These are phyloP conservation scores for Cassiopea xamachana DNA, from an alignment of 30 jellyfish, hydroid and myxozoan genomes.

Conservation along the genomic window DNA sequence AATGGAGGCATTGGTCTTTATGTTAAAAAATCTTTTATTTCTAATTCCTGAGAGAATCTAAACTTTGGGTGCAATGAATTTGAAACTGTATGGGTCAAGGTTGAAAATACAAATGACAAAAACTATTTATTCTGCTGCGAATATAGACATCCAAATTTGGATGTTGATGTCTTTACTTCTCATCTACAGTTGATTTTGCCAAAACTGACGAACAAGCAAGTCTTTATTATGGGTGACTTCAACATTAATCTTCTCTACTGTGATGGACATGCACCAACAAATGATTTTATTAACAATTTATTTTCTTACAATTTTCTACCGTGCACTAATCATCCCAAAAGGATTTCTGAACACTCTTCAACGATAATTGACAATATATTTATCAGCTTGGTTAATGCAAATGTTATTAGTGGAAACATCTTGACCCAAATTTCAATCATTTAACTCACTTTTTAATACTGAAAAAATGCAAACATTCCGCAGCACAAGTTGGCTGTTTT, in stretches of 20 bases:
- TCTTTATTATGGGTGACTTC: constrained; percentile 42
- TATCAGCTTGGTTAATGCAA: background rate
- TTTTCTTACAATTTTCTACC: constrained; percentile 55
- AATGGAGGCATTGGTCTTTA: constrained; percentile 59
- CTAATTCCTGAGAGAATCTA: constrained; percentile 34
- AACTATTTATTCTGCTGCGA: constrained; percentile 35
- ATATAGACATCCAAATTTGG: constrained; percentile 53
- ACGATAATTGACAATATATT: background rate
- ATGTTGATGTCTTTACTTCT: constrained; percentile 44
- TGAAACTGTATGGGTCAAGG: constrained; percentile 59
- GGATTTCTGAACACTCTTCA: background rate
- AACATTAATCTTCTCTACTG: constrained; percentile 24
- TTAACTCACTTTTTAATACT: background rate
- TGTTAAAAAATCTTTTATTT: constrained; percentile 12
- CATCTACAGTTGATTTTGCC: constrained; percentile 41
- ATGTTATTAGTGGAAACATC: background rate
- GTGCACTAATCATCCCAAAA: constrained; percentile 42
- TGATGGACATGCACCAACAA: constrained; percentile 49
- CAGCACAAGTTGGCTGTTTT: background rate
- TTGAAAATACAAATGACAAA: constrained; percentile 37
- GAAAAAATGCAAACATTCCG: background rate
- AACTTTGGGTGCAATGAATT: constrained; percentile 20
- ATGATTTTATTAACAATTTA: constrained; percentile 31
- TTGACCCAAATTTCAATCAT: background rate
- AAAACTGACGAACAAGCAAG: constrained; percentile 11